These are phyloP conservation scores for Luffia ferchaultella DNA, from an alignment of 2,888 invertebrate genomes.

Conservation along the genomic window DNA sequence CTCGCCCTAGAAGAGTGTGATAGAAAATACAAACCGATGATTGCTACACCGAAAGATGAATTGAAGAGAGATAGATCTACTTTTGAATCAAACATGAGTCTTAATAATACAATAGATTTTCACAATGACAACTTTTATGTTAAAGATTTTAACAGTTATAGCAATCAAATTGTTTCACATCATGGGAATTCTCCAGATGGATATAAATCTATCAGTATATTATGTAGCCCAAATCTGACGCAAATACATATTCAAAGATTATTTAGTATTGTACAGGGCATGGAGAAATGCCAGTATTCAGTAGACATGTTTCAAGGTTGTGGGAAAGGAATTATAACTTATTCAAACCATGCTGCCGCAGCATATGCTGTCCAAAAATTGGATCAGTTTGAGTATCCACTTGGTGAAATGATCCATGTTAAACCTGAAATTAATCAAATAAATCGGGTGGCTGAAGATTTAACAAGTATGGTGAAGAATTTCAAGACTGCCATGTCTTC, in stretches of 20 bases:
- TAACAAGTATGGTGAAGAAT: slow-evolving; percentile 40
- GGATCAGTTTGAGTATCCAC: slow-evolving; percentile 92
- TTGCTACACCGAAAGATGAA: slow-evolving; percentile 83
- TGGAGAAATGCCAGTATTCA: slow-evolving; percentile 48
- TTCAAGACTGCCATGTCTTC: slow-evolving; percentile 42
- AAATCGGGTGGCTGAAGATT: slow-evolving; percentile 39
- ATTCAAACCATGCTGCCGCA: slow-evolving; percentile 39
- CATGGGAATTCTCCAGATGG: too few species aligned
- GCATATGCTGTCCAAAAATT: slow-evolving; percentile 82
- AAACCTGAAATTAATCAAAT: slow-evolving; percentile 66
- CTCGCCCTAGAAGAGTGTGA: slow-evolving; percentile 90
- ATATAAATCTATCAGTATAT: slow-evolving; percentile 73
- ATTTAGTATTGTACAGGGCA: slow-evolving; percentile 83
- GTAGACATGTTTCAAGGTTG: slow-evolving; percentile 52
- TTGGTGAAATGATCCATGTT: slow-evolving; percentile 82
- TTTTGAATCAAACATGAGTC: background rate
- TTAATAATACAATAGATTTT: background rate
- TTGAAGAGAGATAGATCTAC: slow-evolving; percentile 34
- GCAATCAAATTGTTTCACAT: too few species aligned
- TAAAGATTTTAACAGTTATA: too few species aligned
- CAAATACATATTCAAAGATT: slow-evolving; percentile 84
- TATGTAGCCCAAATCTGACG: slow-evolving; percentile 74
- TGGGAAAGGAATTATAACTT: slow-evolving; percentile 44
- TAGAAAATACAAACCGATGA: slow-evolving; percentile 84
- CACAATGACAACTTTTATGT: background rate